Percentiles rank a stretch among this genome's conserved stretches.
Evolutionary conservation across 2,797 vertebrate species (phyloP).

Genomic region (Tadarida brasiliensis): DNA sequence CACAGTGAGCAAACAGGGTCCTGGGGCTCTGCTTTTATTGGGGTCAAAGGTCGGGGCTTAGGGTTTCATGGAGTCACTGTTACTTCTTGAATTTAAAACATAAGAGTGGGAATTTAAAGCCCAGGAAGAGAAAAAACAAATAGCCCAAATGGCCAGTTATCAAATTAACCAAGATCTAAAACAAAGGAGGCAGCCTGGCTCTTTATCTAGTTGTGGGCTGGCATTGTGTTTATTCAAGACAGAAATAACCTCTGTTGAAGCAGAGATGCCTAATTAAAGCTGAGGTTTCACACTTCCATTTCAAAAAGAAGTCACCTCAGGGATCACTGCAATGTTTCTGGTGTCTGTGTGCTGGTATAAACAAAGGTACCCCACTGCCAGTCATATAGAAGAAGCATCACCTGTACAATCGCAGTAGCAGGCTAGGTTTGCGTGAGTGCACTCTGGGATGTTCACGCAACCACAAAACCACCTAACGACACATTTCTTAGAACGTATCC

Average conservation of each 20-base stretch:
- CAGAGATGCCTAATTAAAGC: background rate
- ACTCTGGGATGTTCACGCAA: background rate
- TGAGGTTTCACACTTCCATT: background rate
- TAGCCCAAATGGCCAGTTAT: background rate
- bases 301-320: background rate
- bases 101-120: background rate
- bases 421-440: background rate
- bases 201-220: background rate
- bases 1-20: too few relatives aligned
- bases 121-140: background rate
- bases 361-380: background rate
- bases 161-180: background rate
- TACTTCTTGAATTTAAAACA: background rate
- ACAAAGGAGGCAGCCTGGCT: background rate
- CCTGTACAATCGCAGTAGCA: background rate
- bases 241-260: background rate
- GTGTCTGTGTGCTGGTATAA: background rate
- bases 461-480: background rate
- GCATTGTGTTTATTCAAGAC: background rate
- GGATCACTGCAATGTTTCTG: background rate
- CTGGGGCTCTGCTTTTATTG: too few relatives aligned
- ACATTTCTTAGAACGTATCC: background rate
- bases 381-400: background rate
- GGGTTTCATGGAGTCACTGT: background rate
- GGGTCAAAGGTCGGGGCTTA: too few relatives aligned